phyloP scores from a whole-genome alignment of 2,888 invertebrate species.

The Anagyrus pseudococci region DNA sequence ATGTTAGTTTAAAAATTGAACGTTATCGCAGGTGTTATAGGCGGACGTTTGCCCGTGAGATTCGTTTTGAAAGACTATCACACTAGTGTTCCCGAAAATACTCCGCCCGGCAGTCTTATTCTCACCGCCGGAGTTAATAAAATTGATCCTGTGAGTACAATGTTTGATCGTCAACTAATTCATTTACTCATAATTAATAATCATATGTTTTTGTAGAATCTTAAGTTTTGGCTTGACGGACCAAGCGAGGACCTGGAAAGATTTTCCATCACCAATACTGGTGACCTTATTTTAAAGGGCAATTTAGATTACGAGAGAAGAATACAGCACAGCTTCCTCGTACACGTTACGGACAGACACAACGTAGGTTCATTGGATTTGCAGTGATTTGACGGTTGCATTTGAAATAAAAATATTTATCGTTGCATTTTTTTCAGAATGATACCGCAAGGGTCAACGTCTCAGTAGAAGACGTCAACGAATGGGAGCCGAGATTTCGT shows the following conservation, averaged over 20 bases:
- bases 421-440: constrained; percentile 73
- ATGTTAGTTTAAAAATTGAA: background rate
- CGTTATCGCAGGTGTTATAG: constrained; percentile 41
- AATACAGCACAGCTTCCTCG: constrained; percentile 76
- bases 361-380: constrained; percentile 68
- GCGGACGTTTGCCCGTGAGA: constrained; percentile 63
- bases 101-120: constrained; percentile 76
- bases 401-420: too few relatives aligned
- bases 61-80: constrained; percentile 77
- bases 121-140: constrained; percentile 68
- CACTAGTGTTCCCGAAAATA: constrained; percentile 78
- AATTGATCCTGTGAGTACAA: constrained; percentile 52
- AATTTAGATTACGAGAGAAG: constrained; percentile 81
- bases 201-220: constrained; percentile 61
- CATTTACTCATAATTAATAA: background rate
- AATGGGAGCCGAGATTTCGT: constrained; percentile 91
- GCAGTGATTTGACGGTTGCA: too few relatives aligned
- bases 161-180: background rate
- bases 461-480: constrained; percentile 85
- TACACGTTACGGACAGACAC: constrained; percentile 81
- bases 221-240: constrained; percentile 77
- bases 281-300: constrained; percentile 79
- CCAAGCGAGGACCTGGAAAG: constrained; percentile 76
- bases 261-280: constrained; percentile 79
- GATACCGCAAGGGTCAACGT: constrained; percentile 84